A percentile compares a stretch with the other conserved stretches of the same genome.
These are phyloP conservation scores for Silurus asotus DNA, from an alignment of 2,113 vertebrate species.

Conservation along the genomic window DNA sequence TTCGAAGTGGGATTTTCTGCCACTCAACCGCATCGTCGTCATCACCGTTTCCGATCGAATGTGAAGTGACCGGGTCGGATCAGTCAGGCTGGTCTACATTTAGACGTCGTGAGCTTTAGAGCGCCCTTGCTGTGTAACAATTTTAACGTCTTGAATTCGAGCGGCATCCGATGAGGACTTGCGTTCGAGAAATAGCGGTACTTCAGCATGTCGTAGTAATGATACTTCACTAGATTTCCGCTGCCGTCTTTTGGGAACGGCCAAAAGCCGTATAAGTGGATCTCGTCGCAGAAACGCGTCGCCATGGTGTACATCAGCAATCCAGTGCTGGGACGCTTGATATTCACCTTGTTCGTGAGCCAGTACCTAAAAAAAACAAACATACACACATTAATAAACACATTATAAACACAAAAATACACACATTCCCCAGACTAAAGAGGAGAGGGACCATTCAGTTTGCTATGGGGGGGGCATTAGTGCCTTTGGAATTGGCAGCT, in stretches of 20 bases:
- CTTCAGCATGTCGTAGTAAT: slow-evolving; percentile 86
- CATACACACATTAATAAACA: slow-evolving; percentile 44
- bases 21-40: neutral
- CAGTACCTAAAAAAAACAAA: slow-evolving; percentile 76
- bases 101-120: slow-evolving; percentile 84
- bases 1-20: slow-evolving; percentile 16
- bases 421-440: no score
- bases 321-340: slow-evolving; percentile 88
- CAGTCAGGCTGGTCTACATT: slow-evolving; percentile 77
- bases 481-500: no score
- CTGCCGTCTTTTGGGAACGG: slow-evolving; percentile 84
- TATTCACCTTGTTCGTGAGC: slow-evolving; percentile 87
- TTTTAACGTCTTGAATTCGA: slow-evolving; percentile 86
- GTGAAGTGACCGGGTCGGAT: neutral
- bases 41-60: neutral
- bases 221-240: slow-evolving; percentile 85
- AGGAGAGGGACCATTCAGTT: no score
- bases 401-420: no score
- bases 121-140: slow-evolving; percentile 81
- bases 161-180: slow-evolving; percentile 86
- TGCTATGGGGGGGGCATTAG: no score
- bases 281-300: slow-evolving; percentile 88
- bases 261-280: slow-evolving; percentile 89
- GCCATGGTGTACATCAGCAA: slow-evolving; percentile 88
- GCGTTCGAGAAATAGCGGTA: slow-evolving; percentile 86